Base-by-base conservation (phyloP, 2,113 vertebrate species). In the Camelus bactrianus region DNA sequence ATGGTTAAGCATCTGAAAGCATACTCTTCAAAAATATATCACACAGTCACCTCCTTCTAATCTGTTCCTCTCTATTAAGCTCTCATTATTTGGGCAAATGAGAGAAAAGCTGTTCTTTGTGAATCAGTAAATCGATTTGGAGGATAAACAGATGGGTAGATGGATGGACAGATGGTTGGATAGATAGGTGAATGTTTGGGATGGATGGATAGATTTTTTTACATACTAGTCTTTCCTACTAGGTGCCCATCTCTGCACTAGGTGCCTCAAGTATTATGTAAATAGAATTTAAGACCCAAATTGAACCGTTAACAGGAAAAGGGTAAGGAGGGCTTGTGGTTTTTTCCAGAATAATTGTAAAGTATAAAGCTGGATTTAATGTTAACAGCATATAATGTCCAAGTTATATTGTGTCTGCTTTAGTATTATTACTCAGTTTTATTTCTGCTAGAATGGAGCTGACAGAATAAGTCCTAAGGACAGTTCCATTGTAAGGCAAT, bases 241-340 rank as follows among this genome's bases (percentile, higher is more conserved):
- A 89, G 93, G 80, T 73, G 65, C 75, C 28, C 73, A 62, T 67
- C 65, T 92, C 62, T 73, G 17, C 80, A 76, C 30, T 73, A 58
- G 52, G 38, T 93, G 32, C 62, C 54, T 89, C 62, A 42, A 42
- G 16, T 70, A 46, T 89, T 85, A 58, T 30, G 20, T 83, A 70
- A 76, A 84, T 92, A 32, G 22, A 92, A 89, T 89, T 94, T 79
- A 30, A 79, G 28, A 73, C 20, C 20, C 28, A 42, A 93, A 54
- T 70, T 84, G 85, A 70, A 69, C 52, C 12, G 52, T 93, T 50
- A 75, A 67, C n/a, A 75, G 85, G 38, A 85, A 94, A 93, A 95
- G 22, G n/a, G 3, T 93, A 42, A 90, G 65, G 50, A 80, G 30
- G 52, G 42, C 65, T 89, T 75, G 48, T 56, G 76, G 72, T 92